Evolutionary conservation across 2,888 invertebrate genomes (phyloP).

Genomic region (Pammene fasciana): DNA sequence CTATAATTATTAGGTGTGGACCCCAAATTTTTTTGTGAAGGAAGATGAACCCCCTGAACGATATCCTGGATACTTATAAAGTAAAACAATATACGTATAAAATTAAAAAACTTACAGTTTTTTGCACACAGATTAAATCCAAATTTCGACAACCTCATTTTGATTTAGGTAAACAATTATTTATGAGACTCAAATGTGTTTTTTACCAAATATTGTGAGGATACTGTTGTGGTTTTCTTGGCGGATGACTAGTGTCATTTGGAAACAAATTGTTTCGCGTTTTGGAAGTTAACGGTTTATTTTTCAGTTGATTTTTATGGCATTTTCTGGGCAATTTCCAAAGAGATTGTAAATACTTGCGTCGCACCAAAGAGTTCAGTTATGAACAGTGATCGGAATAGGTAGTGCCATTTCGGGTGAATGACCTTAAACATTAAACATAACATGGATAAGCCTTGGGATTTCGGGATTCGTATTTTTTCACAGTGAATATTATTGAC

Average conservation of each 20-base stretch:
- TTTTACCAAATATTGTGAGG: slow-evolving; percentile 3
- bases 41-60: no score
- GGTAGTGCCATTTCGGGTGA: no score
- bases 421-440: no score
- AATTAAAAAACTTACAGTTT: neutral
- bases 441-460: no score
- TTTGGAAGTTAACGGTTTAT: slow-evolving; percentile 3
- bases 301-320: neutral
- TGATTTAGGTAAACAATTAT: neutral
- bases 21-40: no score
- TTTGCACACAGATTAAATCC: slow-evolving; percentile 2
- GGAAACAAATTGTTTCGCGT: slow-evolving; percentile 11
- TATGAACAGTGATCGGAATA: no score
- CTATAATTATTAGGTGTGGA: no score
- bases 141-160: slow-evolving; percentile 21
- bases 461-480: no score
- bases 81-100: no score
- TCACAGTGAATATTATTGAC: no score
- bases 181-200: neutral
- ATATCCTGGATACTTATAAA: no score
- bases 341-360: neutral
- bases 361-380: no score
- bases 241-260: slow-evolving; percentile 26
- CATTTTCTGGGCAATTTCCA: neutral
- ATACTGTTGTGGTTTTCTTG: slow-evolving; percentile 18